Base-by-base conservation (phyloP, 2,888 invertebrate species). In the Fragum sueziense region DNA sequence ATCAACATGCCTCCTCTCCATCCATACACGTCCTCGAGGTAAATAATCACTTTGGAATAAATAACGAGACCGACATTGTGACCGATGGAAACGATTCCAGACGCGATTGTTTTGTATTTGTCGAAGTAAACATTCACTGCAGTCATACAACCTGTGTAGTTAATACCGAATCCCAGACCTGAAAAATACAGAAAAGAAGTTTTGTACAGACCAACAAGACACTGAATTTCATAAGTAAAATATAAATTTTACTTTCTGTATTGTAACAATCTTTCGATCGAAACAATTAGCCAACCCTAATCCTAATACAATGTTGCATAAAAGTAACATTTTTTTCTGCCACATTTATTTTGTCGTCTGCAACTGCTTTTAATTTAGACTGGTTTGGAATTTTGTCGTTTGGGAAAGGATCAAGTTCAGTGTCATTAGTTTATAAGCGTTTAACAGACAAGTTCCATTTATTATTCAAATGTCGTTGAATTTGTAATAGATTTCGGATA, bases 121-220 rank as follows among this genome's bases (percentile, higher is more conserved):
- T 82, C 79, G 47, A 79, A 82, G 59, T 82, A 82, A 4, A 67
- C 52, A 51, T 78, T 82, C 14, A 79, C 41, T 0, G 70, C 79
- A 3, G 79, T 31, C 73, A 79, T 79, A 29, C 73, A 70, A n/a
- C 59, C 82, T 9, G 82, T 82, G 67, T 74, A 82, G 71, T 76
- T 76, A 0, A 82, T 59, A 1, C 82, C 79, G 20, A 82, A 68
- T 11, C 82, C 82, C 9, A 82, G 29, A n/a, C 82, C 82, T 82
- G 71, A 33, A 80, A 80, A 20, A 57, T 2, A 0, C n/a, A 57
- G 20, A 20, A 25, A 47, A 31, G 20, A n/a, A 14, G 27, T 31
- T 70, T n/a, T 22, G 52, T 14, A 37, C n/a, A n/a, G n/a, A n/a
- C n/a, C n/a, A n/a, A n/a, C n/a, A n/a, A n/a, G n/a, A n/a, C n/a